Conservation (phyloP, 1,140 invertebrate species). For the Ectropis grisescens region DNA sequence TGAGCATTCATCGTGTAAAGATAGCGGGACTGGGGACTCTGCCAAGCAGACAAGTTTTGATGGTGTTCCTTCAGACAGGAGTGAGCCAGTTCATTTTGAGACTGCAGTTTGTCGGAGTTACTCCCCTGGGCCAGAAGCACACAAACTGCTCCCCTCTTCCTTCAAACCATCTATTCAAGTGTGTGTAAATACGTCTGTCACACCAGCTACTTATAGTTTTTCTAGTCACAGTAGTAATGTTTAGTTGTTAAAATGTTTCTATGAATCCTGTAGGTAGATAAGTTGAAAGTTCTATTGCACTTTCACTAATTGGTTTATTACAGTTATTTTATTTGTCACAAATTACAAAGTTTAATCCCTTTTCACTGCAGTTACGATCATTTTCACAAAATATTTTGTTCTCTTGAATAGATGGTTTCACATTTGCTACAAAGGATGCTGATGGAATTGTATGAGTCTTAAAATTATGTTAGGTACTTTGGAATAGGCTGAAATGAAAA, state of each 20-base stretch:
- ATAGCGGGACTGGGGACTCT: slow-evolving; percentile 78
- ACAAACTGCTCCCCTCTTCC: slow-evolving; percentile 62
- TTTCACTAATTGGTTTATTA: slow-evolving; percentile 50
- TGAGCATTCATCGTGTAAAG: slow-evolving; percentile 74
- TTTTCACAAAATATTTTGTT: too few species aligned
- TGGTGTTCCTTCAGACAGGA: slow-evolving; percentile 53
- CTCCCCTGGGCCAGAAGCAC: slow-evolving; percentile 59
- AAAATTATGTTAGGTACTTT: too few species aligned
- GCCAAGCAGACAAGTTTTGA: slow-evolving; percentile 74
- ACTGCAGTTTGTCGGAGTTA: slow-evolving; percentile 50
- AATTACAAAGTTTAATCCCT: too few species aligned
- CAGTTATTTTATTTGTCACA: too few species aligned
- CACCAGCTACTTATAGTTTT: slow-evolving; percentile 66
- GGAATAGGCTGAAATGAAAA: too few species aligned
- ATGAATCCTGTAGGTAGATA: too few species aligned
- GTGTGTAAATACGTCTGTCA: slow-evolving; percentile 64
- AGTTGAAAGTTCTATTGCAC: slow-evolving; percentile 29
- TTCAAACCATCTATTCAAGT: slow-evolving; percentile 66
- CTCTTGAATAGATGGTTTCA: too few species aligned
- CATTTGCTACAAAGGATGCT: too few species aligned
- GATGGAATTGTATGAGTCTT: too few species aligned
- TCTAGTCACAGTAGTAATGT: slow-evolving; percentile 67
- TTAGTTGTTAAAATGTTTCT: slow-evolving; percentile 26
- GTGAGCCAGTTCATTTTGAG: slow-evolving; percentile 62
- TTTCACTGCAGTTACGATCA: too few species aligned